Evolutionary conservation across 2,113 vertebrate species (phyloP).

Genomic region (Argyrosomus japonicus): DNA sequence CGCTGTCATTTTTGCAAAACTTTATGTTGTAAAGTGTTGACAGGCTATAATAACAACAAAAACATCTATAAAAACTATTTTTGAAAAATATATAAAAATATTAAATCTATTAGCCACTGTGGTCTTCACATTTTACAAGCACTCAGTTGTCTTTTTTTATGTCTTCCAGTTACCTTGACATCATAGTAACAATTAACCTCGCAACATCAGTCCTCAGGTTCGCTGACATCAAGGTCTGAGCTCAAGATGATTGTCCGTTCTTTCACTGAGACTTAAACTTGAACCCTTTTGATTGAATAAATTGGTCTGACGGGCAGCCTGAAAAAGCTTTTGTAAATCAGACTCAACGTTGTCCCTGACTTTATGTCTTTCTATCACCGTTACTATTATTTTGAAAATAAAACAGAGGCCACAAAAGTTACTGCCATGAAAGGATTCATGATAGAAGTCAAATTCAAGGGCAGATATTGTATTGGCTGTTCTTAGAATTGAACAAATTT

Average conservation of each 20-base stretch:
- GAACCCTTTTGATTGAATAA: slow-evolving; percentile 12
- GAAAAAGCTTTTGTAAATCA: background rate
- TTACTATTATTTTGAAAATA: background rate
- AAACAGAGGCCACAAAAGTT: background rate
- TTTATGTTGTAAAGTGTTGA: background rate
- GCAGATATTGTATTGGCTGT: slow-evolving; percentile 26
- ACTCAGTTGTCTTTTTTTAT: background rate
- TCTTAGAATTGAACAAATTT: slow-evolving; percentile 57
- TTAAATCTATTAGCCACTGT: background rate
- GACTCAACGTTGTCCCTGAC: background rate
- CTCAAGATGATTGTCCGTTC: slow-evolving; percentile 5
- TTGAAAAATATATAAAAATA: too few relatives aligned
- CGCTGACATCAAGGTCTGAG: slow-evolving; percentile 15
- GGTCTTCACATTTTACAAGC: slow-evolving; percentile 1
- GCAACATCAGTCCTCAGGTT: slow-evolving; percentile 12
- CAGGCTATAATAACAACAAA: background rate
- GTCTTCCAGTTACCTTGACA: slow-evolving; percentile 39
- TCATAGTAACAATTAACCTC: slow-evolving; percentile 19
- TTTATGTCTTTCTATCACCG: background rate
- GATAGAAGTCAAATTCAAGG: slow-evolving; percentile 40
- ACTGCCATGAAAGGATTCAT: background rate
- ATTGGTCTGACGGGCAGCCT: background rate
- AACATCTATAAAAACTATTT: too few relatives aligned
- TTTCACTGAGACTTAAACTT: slow-evolving; percentile 12
- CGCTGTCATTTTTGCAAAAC: background rate